Conservation (phyloP, 1,140 invertebrate species). For the Drosophila kohkoa region DNA sequence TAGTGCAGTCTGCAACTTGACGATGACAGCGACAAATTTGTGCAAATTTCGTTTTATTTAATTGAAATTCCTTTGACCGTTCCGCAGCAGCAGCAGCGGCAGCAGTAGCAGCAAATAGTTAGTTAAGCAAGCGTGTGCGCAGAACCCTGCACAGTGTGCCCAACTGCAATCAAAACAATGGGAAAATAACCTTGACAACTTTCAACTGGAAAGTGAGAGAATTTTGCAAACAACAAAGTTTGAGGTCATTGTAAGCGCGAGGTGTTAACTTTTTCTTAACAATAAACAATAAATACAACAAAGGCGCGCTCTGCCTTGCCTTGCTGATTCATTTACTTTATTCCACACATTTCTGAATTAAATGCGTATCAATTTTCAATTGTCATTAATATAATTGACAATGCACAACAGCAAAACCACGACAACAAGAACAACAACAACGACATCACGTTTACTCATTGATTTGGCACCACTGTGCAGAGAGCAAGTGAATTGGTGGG, state of each 20-base stretch:
- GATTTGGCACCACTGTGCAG: conserved; percentile 30
- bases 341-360: not conserved
- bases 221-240: not conserved
- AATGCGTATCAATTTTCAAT: conserved; percentile 10
- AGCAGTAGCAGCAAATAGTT: not conserved
- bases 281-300: conserved; percentile 14
- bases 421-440: not conserved
- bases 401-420: not conserved
- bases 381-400: not conserved
- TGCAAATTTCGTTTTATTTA: conserved; percentile 66
- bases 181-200: not conserved
- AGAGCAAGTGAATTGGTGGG: too few relatives aligned
- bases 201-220: not conserved
- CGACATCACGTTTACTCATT: conserved; percentile 11
- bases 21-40: conserved; percentile 58
- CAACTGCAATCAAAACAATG: not conserved
- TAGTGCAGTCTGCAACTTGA: conserved; percentile 34
- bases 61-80: conserved; percentile 68
- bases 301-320: not conserved
- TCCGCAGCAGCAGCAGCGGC: conserved; percentile 5
- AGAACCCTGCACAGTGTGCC: conserved; percentile 33
- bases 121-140: conserved; percentile 28
- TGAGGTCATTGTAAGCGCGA: not conserved
- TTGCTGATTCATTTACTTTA: conserved; percentile 10
- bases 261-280: conserved; percentile 5